Base-by-base conservation (phyloP, 2,888 invertebrate genomes). In the Pseudoips prasinana region DNA sequence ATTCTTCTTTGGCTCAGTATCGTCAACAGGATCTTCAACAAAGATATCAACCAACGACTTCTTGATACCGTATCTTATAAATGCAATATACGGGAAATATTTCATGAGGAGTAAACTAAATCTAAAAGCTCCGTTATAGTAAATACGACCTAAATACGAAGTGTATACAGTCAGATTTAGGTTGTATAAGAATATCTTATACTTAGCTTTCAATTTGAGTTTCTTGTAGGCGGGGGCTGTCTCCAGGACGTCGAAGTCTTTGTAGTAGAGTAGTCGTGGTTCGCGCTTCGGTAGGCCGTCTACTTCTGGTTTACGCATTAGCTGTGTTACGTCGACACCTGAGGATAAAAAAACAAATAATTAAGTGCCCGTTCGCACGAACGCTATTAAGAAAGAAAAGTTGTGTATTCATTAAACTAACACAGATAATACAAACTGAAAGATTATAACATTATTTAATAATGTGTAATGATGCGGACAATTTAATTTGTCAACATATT, bases 11-110 rank as follows among this genome's bases (percentile, higher is more conserved):
- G 81, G 77, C 8, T 59, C 47, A 0, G 73, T 64, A 1, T 82
- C 66, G 33, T 86, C 83, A 0, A 42, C 50, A 0, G 81, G 78
- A 8, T 78, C 78, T 19, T 89, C 89, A 1, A 46, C 62, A 24
- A 90, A 91, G 1, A 93, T 91, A 30, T 92, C 83, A 0, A 93
- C 91, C 29, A 91, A 79, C 0, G 94, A 90, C n/a, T 90, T 71
- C 41, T 83, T 86, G 2, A 90, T 64, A 3, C 94, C 94, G 62
- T 90, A 94, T 22, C 80, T 87, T 58, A 90, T 90, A 71, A 92
- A 92, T 0, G 94, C 94, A 24, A 94, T 56, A 49, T 92, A 92
- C 0, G 95, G 95, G 58, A 91, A 92, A 32, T 92, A 90, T 48
- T 91, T 91, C 70, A 93, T 92, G 0, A 94, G 63, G 46, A 91